These are phyloP conservation scores for Trichomalopsis sarcophagae DNA, from an alignment of 1,140 invertebrate genomes.

Conservation along the genomic window DNA sequence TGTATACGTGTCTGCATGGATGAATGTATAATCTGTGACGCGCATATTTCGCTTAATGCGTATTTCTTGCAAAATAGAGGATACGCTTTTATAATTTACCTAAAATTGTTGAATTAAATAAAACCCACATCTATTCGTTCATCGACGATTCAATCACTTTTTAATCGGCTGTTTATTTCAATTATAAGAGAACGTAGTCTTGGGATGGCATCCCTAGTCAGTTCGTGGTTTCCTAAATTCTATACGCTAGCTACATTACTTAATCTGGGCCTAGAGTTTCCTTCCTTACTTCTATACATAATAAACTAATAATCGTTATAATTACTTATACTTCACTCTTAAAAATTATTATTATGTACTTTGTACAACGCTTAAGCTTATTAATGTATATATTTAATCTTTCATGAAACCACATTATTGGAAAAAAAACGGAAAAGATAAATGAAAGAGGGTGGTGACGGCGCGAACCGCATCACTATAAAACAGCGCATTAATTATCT, in stretches of 20 bases:
- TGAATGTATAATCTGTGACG: slow-evolving; percentile 43
- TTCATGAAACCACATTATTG: slow-evolving; percentile 65
- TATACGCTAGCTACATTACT: slow-evolving; percentile 72
- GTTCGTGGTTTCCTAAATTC: slow-evolving; percentile 72
- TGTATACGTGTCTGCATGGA: slow-evolving; percentile 48
- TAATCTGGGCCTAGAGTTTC: slow-evolving; percentile 67
- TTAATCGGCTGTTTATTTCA: slow-evolving; percentile 63
- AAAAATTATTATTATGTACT: slow-evolving; percentile 73
- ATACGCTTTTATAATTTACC: slow-evolving; percentile 52
- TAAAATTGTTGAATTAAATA: slow-evolving; percentile 66
- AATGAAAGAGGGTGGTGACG: slow-evolving; percentile 45
- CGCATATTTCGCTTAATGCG: slow-evolving; percentile 44
- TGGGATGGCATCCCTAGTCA: slow-evolving; percentile 71
- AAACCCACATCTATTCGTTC: slow-evolving; percentile 70
- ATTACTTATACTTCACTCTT: slow-evolving; percentile 67
- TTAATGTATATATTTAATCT: slow-evolving; percentile 55
- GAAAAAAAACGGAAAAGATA: slow-evolving; percentile 61
- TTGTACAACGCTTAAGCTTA: slow-evolving; percentile 73
- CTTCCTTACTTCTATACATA: slow-evolving; percentile 64
- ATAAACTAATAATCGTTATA: slow-evolving; percentile 71
- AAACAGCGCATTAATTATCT: slow-evolving; percentile 48
- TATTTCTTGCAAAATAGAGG: slow-evolving; percentile 40
- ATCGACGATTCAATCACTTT: slow-evolving; percentile 65
- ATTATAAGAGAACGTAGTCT: slow-evolving; percentile 70
- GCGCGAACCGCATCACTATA: slow-evolving; percentile 47